These are phyloP conservation scores for Sebastes melanostomus DNA, from an alignment of 2,797 vertebrate genomes.

Conservation along the genomic window DNA sequence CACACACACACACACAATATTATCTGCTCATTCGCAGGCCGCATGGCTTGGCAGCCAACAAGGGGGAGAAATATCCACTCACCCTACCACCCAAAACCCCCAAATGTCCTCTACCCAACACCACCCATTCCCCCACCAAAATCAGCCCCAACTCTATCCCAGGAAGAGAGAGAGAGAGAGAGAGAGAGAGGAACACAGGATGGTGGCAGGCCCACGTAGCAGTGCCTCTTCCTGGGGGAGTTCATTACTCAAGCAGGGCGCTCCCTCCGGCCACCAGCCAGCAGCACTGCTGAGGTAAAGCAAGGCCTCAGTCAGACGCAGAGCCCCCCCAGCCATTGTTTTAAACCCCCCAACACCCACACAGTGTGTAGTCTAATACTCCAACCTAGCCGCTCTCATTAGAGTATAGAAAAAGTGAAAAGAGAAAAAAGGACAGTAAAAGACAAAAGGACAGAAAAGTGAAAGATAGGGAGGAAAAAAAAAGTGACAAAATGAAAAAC, in stretches of 20 bases:
- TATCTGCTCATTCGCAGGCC: slow-evolving; percentile 88
- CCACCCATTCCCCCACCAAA: slow-evolving; percentile 56
- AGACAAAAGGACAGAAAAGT: background rate
- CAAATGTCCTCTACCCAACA: slow-evolving; percentile 53
- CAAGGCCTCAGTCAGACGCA: background rate
- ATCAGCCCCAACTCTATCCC: slow-evolving; percentile 73
- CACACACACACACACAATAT: slow-evolving; percentile 74
- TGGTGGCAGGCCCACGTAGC: slow-evolving; percentile 76
- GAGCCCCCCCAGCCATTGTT: background rate
- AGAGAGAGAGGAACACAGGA: slow-evolving; percentile 37
- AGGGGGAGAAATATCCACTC: slow-evolving; percentile 55
- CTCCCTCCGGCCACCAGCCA: slow-evolving; percentile 69
- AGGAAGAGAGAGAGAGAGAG: slow-evolving; percentile 53
- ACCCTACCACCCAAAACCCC: slow-evolving; percentile 54
- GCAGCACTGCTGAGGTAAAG: slow-evolving; percentile 64
- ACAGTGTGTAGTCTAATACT: slow-evolving; percentile 20
- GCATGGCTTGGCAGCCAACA: slow-evolving; percentile 77
- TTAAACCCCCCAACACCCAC: background rate
- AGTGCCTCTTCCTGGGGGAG: slow-evolving; percentile 82
- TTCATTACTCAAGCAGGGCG: slow-evolving; percentile 86
- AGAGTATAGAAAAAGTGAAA: slow-evolving; percentile 30
- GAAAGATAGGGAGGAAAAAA: background rate
- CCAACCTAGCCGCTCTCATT: slow-evolving; percentile 79
- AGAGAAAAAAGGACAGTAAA: no score
- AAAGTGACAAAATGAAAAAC: background rate